Conservation (phyloP, 1,140 invertebrate genomes). For the Dreissena rostriformis region DNA sequence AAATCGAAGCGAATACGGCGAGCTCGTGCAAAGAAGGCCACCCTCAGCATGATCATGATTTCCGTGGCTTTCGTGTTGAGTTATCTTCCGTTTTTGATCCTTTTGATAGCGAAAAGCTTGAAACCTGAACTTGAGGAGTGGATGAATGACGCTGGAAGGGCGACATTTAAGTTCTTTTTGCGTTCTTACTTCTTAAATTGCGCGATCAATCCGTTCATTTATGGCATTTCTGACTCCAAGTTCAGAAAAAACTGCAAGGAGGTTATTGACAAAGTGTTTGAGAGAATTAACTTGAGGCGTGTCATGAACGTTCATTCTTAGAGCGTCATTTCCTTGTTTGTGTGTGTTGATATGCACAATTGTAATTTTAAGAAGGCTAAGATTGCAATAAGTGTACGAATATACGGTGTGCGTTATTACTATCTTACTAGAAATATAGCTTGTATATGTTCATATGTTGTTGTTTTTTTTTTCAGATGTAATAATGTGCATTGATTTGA, state of each 20-base stretch:
- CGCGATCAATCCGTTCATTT: conserved; percentile 54
- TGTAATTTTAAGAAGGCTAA: too few relatives aligned
- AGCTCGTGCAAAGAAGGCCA: conserved; percentile 35
- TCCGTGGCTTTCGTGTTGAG: conserved; percentile 47
- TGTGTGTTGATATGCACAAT: too few relatives aligned
- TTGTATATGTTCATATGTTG: too few relatives aligned
- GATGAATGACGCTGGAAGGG: conserved; percentile 21
- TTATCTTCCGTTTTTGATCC: conserved; percentile 39
- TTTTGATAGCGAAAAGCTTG: conserved; percentile 28
- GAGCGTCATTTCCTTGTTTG: too few relatives aligned
- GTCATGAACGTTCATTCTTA: too few relatives aligned
- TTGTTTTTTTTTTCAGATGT: too few relatives aligned
- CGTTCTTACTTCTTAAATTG: conserved; percentile 54
- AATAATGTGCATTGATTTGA: too few relatives aligned
- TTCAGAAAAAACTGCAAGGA: conserved; percentile 50
- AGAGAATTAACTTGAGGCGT: not conserved
- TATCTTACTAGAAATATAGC: too few relatives aligned
- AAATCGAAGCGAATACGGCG: conserved; percentile 36
- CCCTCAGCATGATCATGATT: conserved; percentile 50
- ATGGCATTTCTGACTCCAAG: conserved; percentile 48
- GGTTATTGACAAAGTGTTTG: not conserved
- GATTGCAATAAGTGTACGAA: too few relatives aligned
- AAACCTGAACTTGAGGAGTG: conserved; percentile 8
- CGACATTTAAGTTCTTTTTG: conserved; percentile 43
- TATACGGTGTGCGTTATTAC: too few relatives aligned